Evolutionary conservation across 2,113 vertebrate genomes (phyloP).

Genomic region (Rynchops niger): DNA sequence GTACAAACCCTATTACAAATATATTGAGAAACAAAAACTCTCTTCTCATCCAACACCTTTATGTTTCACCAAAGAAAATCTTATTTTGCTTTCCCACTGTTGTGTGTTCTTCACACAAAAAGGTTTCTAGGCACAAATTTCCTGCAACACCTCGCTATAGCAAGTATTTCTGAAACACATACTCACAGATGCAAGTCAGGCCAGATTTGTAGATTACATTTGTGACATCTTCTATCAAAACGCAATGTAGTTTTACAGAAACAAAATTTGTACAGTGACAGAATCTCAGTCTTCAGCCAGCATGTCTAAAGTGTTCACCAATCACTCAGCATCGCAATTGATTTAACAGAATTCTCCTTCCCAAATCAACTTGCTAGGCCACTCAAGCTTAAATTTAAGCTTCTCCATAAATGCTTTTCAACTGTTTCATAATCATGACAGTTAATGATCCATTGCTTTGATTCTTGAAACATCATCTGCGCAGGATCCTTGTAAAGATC

Average conservation of each 20-base stretch:
- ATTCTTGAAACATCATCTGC: neutral
- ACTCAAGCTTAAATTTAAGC: neutral
- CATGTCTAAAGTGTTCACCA: neutral
- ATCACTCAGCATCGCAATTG: neutral
- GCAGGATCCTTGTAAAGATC: neutral
- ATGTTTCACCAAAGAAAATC: neutral
- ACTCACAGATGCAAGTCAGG: neutral
- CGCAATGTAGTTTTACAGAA: neutral
- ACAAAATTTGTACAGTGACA: neutral
- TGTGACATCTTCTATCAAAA: neutral
- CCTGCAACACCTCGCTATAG: neutral
- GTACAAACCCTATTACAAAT: neutral
- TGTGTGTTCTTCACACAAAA: neutral
- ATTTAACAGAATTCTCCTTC: neutral
- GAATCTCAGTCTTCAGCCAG: neutral
- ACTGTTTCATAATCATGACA: neutral
- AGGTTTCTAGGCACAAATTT: neutral
- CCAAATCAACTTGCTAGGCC: neutral
- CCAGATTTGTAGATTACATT: neutral
- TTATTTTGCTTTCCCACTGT: neutral
- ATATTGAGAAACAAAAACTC: neutral
- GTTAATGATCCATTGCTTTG: neutral
- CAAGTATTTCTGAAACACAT: neutral
- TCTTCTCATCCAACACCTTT: neutral
- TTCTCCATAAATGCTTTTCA: neutral